phyloP scores from a whole-genome alignment of 2,888 invertebrate species.

The Kryphioiulus occultus region DNA sequence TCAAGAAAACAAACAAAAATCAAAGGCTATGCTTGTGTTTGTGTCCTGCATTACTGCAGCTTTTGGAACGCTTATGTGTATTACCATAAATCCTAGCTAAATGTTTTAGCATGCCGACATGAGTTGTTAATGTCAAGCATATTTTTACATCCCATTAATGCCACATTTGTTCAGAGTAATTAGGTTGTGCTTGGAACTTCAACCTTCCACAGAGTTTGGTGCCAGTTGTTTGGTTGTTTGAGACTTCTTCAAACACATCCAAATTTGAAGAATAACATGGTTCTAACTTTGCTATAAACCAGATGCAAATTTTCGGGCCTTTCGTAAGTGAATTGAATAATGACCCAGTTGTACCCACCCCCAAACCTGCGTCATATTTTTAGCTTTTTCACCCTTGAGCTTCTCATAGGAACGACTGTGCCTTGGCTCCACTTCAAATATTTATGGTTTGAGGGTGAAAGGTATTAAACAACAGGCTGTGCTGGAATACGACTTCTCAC shows the following conservation, averaged over 20 bases:
- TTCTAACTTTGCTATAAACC: not conserved
- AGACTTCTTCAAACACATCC: not conserved
- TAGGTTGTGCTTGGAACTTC: too few relatives aligned
- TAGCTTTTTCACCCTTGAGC: not conserved
- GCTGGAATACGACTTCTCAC: not conserved
- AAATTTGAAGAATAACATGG: not conserved
- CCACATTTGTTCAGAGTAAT: too few relatives aligned
- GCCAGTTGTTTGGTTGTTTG: not conserved
- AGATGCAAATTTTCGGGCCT: not conserved
- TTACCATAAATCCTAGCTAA: too few relatives aligned
- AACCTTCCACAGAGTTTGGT: too few relatives aligned
- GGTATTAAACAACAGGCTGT: not conserved
- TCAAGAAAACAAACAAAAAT: too few relatives aligned
- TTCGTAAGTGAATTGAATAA: not conserved
- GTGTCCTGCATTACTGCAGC: too few relatives aligned
- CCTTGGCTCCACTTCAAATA: not conserved
- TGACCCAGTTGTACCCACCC: not conserved
- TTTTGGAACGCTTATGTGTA: too few relatives aligned
- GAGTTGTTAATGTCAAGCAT: too few relatives aligned
- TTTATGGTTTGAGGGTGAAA: not conserved
- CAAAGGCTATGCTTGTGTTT: too few relatives aligned
- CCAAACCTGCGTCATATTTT: not conserved
- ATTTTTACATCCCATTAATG: too few relatives aligned
- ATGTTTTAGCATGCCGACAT: too few relatives aligned
- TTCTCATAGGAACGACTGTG: not conserved